Percentiles rank a stretch among this genome's conserved stretches.
Evolutionary conservation across 2,888 invertebrate species (phyloP).

Genomic region (Hemistola chrysoprasaria): DNA sequence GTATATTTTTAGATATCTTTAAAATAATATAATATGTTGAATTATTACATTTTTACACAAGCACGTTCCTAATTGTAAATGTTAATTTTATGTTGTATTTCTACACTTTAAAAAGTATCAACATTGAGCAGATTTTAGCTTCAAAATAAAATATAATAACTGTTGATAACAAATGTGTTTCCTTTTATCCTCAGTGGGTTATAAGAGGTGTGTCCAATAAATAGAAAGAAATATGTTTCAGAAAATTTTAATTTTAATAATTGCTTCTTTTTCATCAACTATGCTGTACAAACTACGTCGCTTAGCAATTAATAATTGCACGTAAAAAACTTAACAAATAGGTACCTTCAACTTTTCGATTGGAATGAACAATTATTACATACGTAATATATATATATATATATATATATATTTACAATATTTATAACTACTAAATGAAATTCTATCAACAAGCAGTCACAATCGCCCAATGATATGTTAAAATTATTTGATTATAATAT

Average conservation of each 20-base stretch:
- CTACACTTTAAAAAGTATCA: constrained; percentile 52
- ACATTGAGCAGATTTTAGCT: constrained; percentile 61
- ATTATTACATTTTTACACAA: constrained; percentile 39
- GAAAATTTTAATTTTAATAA: constrained; percentile 81
- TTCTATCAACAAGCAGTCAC: constrained; percentile 81
- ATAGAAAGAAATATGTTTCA: constrained; percentile 63
- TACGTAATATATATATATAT: constrained; percentile 57
- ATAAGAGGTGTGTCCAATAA: constrained; percentile 23
- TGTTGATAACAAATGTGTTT: constrained; percentile 61
- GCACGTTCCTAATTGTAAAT: constrained; percentile 57
- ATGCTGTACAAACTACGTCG: constrained; percentile 81
- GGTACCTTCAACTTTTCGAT: constrained; percentile 79
- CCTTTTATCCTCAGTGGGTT: constrained; percentile 29
- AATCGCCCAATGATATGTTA: constrained; percentile 83
- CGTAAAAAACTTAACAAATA: constrained; percentile 83
- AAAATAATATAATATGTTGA: constrained; percentile 24
- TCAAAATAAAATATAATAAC: constrained; percentile 74
- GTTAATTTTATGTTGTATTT: constrained; percentile 62
- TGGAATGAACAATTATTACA: constrained; percentile 81
- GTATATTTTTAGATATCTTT: constrained; percentile 36
- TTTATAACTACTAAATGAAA: constrained; percentile 76
- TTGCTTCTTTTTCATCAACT: constrained; percentile 79
- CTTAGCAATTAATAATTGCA: constrained; percentile 83
- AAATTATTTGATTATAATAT: constrained; percentile 75
- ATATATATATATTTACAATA: constrained; percentile 64